A percentile compares a stretch with the other conserved stretches of the same genome.
Conservation (phyloP, 2,797 vertebrate genomes). For the Nyctalus aviator region DNA sequence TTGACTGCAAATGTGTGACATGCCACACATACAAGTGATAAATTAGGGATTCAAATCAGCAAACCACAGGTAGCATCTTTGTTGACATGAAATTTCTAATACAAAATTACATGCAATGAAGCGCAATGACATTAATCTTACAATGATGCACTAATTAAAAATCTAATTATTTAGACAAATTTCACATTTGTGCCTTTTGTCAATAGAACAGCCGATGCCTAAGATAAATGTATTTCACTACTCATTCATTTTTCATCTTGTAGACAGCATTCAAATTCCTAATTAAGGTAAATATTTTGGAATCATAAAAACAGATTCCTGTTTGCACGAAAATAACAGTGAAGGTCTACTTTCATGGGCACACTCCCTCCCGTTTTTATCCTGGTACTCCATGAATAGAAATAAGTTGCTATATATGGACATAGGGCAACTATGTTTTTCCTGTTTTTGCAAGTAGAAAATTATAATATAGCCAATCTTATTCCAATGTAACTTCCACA, state of each 20-base stretch:
- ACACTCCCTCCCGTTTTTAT: neutral
- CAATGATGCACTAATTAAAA: constrained; percentile 86
- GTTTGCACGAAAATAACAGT: constrained; percentile 23
- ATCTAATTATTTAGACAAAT: constrained; percentile 88
- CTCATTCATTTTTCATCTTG: constrained; percentile 81
- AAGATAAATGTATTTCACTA: constrained; percentile 81
- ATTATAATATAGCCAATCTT: neutral
- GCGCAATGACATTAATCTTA: constrained; percentile 82
- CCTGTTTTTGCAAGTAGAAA: constrained; percentile 22
- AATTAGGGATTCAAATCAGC: constrained; percentile 63
- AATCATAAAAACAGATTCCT: constrained; percentile 71
- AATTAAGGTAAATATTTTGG: constrained; percentile 72
- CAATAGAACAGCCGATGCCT: constrained; percentile 79
- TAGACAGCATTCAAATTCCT: constrained; percentile 67
- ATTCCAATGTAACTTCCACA: constrained; percentile 13
- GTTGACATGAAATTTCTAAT: constrained; percentile 75
- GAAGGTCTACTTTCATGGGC: constrained; percentile 50
- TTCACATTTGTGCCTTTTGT: constrained; percentile 86
- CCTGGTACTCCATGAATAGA: neutral
- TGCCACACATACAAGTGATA: constrained; percentile 68
- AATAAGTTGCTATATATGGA: neutral
- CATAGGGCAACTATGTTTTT: neutral
- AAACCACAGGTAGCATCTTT: constrained; percentile 72
- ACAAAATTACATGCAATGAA: constrained; percentile 76
- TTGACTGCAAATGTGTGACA: constrained; percentile 31